A percentile compares a stretch with the other conserved stretches of the same genome.
phyloP scores from a whole-genome alignment of 1,140 invertebrate genomes.

The Drosophila repletoides region DNA sequence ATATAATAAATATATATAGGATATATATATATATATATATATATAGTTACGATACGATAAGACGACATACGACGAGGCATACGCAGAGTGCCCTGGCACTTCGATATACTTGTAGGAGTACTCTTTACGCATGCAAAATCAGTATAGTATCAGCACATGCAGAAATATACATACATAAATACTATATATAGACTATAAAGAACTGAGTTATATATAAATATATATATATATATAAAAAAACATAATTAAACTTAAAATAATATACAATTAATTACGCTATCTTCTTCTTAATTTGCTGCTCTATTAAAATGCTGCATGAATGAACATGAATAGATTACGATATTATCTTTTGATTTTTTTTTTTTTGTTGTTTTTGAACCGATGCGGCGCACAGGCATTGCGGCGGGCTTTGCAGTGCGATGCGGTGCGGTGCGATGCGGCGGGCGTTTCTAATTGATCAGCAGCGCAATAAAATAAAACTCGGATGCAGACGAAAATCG shows the following conservation, averaged over 20 bases:
- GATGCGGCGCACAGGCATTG: background rate
- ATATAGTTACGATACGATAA: conserved; percentile 6
- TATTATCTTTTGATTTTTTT: conserved; percentile 3
- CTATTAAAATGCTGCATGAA: conserved; percentile 31
- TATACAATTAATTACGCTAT: conserved; percentile 20
- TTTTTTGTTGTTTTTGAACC: background rate
- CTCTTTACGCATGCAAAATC: conserved; percentile 56
- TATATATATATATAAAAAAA: background rate
- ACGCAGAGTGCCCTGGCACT: conserved; percentile 38
- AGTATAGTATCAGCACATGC: conserved; percentile 53
- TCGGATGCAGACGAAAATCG: conserved; percentile 35
- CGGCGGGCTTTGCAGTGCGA: background rate
- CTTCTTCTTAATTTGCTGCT: conserved; percentile 5
- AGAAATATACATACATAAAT: conserved; percentile 49
- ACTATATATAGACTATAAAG: conserved; percentile 4
- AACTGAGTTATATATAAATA: conserved; percentile 4
- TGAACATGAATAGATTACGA: conserved; percentile 16
- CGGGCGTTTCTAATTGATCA: conserved; percentile 29
- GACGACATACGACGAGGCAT: conserved; percentile 33
- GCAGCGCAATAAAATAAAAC: conserved; percentile 31
- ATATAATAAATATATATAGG: background rate
- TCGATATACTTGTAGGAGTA: conserved; percentile 28
- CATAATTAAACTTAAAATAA: conserved; percentile 39
- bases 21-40: conserved; percentile 7
- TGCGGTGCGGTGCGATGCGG: conserved; percentile 1